These are phyloP conservation scores for Oryzias melastigma DNA, from an alignment of 2,113 vertebrate species.

Conservation along the genomic window DNA sequence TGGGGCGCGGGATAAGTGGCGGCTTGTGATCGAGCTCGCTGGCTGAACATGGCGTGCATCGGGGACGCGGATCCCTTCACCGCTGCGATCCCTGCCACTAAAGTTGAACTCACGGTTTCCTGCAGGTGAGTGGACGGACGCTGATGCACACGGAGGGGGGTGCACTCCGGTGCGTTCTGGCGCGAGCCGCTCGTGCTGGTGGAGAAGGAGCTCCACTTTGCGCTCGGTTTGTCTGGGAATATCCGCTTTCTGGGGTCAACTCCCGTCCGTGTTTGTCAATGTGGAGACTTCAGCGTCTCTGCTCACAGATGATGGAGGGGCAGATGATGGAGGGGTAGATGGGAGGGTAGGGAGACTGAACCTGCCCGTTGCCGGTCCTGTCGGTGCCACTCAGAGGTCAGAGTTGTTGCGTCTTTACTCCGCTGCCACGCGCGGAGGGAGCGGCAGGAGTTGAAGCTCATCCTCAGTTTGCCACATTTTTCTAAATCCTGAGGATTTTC, in stretches of 20 bases:
- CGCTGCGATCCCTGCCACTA: conserved; percentile 91
- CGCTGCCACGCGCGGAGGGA: background rate
- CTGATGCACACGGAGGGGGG: background rate
- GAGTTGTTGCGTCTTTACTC: conserved; percentile 26
- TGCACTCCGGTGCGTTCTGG: background rate
- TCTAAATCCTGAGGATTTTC: no score
- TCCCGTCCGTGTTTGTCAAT: no score
- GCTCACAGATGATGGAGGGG: no score
- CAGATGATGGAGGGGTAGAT: no score
- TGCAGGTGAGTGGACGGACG: conserved; percentile 84
- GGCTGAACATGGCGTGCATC: conserved; percentile 84
- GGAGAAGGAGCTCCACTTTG: no score
- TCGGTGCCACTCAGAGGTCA: conserved; percentile 30
- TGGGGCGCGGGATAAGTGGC: conserved; percentile 25
- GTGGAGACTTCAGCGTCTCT: no score
- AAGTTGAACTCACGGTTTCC: conserved; percentile 93
- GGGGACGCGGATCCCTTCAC: conserved; percentile 89
- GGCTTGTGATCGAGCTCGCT: conserved; percentile 55
- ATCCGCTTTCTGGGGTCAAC: no score
- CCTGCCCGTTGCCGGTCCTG: background rate
- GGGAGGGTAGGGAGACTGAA: background rate
- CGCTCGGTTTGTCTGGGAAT: no score
- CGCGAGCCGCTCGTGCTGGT: no score
- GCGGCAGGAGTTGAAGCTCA: background rate
- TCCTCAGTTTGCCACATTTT: no score